Evolutionary conservation across 2,113 vertebrate species (phyloP), one percentile per base, ranked within the genome.

Genomic region (Heterotilapia buettikoferi): DNA sequence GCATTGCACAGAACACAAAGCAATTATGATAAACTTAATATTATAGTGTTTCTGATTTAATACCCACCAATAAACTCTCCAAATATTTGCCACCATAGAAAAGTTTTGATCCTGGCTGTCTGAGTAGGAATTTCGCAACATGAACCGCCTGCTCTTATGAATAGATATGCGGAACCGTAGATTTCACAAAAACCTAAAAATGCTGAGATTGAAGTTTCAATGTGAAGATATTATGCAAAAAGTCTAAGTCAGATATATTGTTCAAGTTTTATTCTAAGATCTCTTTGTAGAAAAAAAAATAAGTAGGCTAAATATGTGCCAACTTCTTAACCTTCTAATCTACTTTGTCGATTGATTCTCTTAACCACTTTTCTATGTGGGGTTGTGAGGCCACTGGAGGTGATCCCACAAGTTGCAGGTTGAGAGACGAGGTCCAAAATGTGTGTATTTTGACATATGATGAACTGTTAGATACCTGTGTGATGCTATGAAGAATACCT

Each of bases 301-400:
- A 45, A 45, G 13, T 26, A 45, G 21, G 13, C 68, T 73, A 73
- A 73, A 29, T 29, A 47, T 9, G 9, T 19, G 9, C 71, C 43
- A 29, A 76, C 71, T 19, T 21, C 63, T 12, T 12, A 43, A 43
- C 5, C 40, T 47, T 14, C 45, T 6, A 16, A 6, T 14, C 45
- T 24, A 24, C n/a, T 43, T 71, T 40, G 36, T 24, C 5, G 1
- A 71, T 71, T 43, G 12, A 43, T 71, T 71, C n/a, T 43, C 36
- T 71, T 43, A 40, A 24, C 36, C 0, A 0, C 63, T 71, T 71
- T 40, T 71, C 3, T 24, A 43, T 43, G 36, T 24, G 5, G 1
- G n/a, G 11, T 68, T 40, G 63, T 68, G 19, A 12, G 36, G n/a
- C 12, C 36, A 9, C n/a, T 71, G 66, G 66, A 45, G 12, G 21